Base-by-base conservation (phyloP, 2,797 vertebrate species). In the Selene dorsalis region DNA sequence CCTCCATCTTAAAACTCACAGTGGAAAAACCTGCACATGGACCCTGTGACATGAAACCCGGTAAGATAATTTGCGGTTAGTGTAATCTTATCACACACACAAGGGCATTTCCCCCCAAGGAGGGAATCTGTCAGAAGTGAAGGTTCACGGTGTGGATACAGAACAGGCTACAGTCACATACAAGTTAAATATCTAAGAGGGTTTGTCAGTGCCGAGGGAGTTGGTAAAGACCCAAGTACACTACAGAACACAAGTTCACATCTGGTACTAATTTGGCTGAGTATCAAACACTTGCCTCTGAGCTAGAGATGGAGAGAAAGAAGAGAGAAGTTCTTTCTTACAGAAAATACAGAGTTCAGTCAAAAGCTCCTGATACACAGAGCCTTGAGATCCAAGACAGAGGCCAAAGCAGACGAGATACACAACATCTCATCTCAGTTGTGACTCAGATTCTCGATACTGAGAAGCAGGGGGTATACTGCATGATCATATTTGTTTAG, bases 41-140 rank as follows among this genome's bases (percentile, higher is more conserved):
- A 28, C 74, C 87, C 94, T 95, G 92, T 83, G 92, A 94, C 48
- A 83, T 71, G 80, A 93, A 69, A 88, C 83, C 45, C 28, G 53
- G 70, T 75, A 66, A 71, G 47, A 83, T 75, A 20, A 77, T 69
- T 41, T 77, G 22, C 0, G 0, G 52, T 69, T 60, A 59, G 62
- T 59, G 63, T 79, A 43, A 68, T 45, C 43, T 45, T 43, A 74
- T 17, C 68, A 69, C 41, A 56, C 30, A 57, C 50, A 77, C 48
- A 18, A 9, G 6, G 7, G 70, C 38, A 45, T 67, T 63, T 67
- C 26, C 18, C 63, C 32, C 55, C 32, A 35, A 57, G 7, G 30
- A 45, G 35, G 61, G 17, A n/a, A 58, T 28, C 65, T 4, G 32
- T 71, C 20, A 63, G 52, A 56, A 20, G 72, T 35, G 17, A 62